Evolutionary conservation across 2,113 vertebrate genomes (phyloP).

Genomic region (Hirundichthys speculiger): DNA sequence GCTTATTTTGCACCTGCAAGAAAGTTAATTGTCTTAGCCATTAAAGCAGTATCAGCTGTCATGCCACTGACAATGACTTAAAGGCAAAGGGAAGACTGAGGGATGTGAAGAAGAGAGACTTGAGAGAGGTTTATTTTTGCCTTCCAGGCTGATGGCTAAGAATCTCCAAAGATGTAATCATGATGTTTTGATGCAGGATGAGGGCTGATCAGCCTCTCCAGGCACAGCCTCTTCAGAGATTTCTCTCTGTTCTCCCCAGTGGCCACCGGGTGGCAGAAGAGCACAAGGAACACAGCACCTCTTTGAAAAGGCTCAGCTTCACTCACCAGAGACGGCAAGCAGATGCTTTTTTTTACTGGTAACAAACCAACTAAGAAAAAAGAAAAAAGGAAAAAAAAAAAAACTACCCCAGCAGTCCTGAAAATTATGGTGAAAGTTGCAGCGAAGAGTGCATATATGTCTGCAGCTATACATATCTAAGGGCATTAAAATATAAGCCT

Average conservation of each 20-base stretch:
- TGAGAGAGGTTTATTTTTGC: conserved; percentile 66
- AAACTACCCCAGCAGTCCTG: conserved; percentile 36
- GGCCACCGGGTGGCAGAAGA: conserved; percentile 84
- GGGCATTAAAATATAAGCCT: conserved; percentile 19
- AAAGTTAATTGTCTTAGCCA: conserved; percentile 79
- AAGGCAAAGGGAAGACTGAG: conserved; percentile 55
- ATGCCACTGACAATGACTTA: conserved; percentile 64
- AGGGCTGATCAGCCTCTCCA: conserved; percentile 65
- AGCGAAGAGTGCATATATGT: conserved; percentile 27
- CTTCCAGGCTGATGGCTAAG: conserved; percentile 69
- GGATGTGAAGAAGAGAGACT: conserved; percentile 58
- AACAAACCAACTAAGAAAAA: conserved; percentile 15
- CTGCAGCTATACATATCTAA: conserved; percentile 26
- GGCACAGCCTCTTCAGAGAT: conserved; percentile 47
- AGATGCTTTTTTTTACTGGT: conserved; percentile 29
- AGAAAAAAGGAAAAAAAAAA: conserved; percentile 16
- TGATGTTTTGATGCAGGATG: conserved; percentile 72
- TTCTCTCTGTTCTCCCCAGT: conserved; percentile 39
- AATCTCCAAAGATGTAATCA: conserved; percentile 73
- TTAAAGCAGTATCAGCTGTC: conserved; percentile 78
- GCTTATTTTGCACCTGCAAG: conserved; percentile 61
- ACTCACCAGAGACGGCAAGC: conserved; percentile 19
- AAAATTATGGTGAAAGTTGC: conserved; percentile 46
- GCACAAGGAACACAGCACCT: conserved; percentile 71
- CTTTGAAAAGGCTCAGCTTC: conserved; percentile 38